Base-by-base conservation (phyloP, 2,888 invertebrate species). In the Campopleginae sp. region DNA sequence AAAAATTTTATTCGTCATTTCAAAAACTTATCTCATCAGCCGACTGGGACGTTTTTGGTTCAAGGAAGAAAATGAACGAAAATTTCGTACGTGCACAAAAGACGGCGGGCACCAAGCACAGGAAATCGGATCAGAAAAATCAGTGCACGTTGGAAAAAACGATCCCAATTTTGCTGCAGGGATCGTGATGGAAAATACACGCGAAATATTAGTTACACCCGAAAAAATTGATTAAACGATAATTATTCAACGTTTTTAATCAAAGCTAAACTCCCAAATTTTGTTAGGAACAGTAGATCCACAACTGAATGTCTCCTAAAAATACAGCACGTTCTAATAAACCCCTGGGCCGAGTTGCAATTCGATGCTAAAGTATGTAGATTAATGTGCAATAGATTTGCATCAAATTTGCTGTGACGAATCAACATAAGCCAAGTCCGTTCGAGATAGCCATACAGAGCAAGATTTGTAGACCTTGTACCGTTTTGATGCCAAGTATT, bases 41-140 rank as follows among this genome's bases (percentile, higher is more conserved):
- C 5, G 2, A n/a, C 17, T 48, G 8, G 4, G 17, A 44, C 44
- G 14, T 12, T 44, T 27, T 27, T 19, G n/a, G 14, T 8, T 42
- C 2, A 10, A 48, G 31, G 27, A 14, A 48, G 2, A 68, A 27
- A 27, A 7, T 27, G 5, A 27, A 27, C 33, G 0, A 19, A 12
- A 19, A 33, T 58, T 58, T 23, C 74, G 48, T 51, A 71, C 71
- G 10, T 31, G 74, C 23, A 14, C 58, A 74, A n/a, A 74, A 42
- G 17, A 17, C 19, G 17, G 44, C 17, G 10, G 44, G 19, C 31
- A 61, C 27, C 23, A 74, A 38, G 8, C 27, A 51, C 2, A 1
- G n/a, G 61, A 27, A 74, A 31, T n/a, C n/a, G 1, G n/a, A n/a
- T 4, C 0, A 27, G 27, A 27, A 27, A 14, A 5, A 4, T 58